Evolutionary conservation across 2,113 vertebrate genomes (phyloP), one percentile per base, ranked within the genome.

Genomic region (Megaptera novaeangliae): DNA sequence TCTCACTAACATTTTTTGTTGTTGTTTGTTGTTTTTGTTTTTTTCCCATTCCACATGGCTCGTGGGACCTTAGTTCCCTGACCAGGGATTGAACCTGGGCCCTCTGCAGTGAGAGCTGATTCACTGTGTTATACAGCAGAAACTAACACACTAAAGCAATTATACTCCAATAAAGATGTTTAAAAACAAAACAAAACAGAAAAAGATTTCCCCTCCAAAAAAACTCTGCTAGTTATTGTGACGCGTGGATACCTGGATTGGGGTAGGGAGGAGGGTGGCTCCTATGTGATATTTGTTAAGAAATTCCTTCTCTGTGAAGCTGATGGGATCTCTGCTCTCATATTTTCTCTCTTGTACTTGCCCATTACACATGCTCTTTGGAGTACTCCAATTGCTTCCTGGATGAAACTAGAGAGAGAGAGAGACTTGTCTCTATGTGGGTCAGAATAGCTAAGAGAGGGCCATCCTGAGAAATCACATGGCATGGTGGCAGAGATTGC

Each of bases 301-400:
- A 91, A 91, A 78, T 69, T 17, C 55, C 61, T 84, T 68, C 59
- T 90, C 29, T 44, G 66, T 10, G 34, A 83, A 83, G 94, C 41
- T 66, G 85, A 41, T 71, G 59, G 94, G 71, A 69, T 93, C n/a
- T 77, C 82, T 86, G 23, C 75, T 93, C 44, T 95, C 71, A 39
- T 49, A 57, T 86, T 75, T 93, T 68, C 81, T 82, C 41, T 64
- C 57, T 75, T 49, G 36, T 34, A 12, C 80, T 94, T 89, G 61
- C 7, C 80, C 18, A 59, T 97, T 92, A 83, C 82, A 63, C 72
- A 94, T 83, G 82, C 93, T 64, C 34, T 97, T 89, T 95, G 95
- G 96, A 95, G 89, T 74, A 63, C 39, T 89, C 55, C 31, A 21
- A 63, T 87, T 94, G 72, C 93, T 94, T 96, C 86, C 87, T 95